These are phyloP conservation scores for Neoseiulus cucumeris DNA, from an alignment of 1,140 invertebrate species.

Conservation along the genomic window DNA sequence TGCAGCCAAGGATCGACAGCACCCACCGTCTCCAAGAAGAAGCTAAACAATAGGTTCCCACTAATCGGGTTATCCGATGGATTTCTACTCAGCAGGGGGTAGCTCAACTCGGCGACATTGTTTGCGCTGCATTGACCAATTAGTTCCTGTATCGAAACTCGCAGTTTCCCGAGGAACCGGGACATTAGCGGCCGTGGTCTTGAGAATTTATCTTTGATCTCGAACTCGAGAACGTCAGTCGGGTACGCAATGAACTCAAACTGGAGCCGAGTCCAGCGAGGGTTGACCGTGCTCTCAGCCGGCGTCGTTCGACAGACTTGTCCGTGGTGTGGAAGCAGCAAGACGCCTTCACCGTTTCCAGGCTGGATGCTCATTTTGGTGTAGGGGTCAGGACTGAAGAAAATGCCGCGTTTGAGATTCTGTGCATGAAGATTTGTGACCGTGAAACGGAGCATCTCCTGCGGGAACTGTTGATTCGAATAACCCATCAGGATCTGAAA, in stretches of 20 bases:
- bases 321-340: slow-evolving; percentile 27
- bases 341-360: slow-evolving; percentile 22
- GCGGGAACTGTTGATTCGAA: slow-evolving; percentile 19
- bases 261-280: slow-evolving; percentile 26
- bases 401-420: slow-evolving; percentile 33
- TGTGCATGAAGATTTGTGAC: slow-evolving; percentile 28
- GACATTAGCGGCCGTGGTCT: slow-evolving; percentile 33
- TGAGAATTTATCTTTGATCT: slow-evolving; percentile 35
- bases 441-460: slow-evolving; percentile 20
- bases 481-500: slow-evolving; percentile 21
- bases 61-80: background rate
- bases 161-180: slow-evolving; percentile 31
- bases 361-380: slow-evolving; percentile 31
- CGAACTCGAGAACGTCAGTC: slow-evolving; percentile 31
- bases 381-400: slow-evolving; percentile 35
- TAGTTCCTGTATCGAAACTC: slow-evolving; percentile 19
- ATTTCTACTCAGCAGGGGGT: background rate
- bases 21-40: slow-evolving; percentile 1
- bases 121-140: background rate
- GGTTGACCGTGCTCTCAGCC: slow-evolving; percentile 28
- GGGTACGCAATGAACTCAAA: slow-evolving; percentile 28
- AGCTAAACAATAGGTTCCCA: slow-evolving; percentile 1
- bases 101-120: slow-evolving; percentile 7
- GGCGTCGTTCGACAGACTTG: slow-evolving; percentile 27
- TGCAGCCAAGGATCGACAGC: slow-evolving; percentile 19